Evolutionary conservation across 2,888 invertebrate genomes (phyloP).

Genomic region (Oxystoma pomonae): DNA sequence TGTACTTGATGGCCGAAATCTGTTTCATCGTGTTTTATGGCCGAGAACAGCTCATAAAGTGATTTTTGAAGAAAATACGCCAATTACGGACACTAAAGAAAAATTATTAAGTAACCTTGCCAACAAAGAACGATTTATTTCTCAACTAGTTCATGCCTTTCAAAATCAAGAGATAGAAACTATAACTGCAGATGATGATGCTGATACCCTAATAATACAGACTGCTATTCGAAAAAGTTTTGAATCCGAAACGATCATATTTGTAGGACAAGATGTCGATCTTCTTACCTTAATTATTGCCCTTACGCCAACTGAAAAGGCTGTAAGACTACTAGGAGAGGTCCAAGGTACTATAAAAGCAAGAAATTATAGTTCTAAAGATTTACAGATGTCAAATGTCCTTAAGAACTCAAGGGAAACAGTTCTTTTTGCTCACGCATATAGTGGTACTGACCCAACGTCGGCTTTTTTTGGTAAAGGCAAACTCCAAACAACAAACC

Average conservation of each 20-base stretch:
- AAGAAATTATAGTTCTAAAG: slow-evolving; percentile 8
- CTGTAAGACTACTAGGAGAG: slow-evolving; percentile 2
- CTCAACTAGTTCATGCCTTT: slow-evolving; percentile 6
- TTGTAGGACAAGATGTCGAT: slow-evolving; percentile 12
- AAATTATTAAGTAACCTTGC: slow-evolving; percentile 11
- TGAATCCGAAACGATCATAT: slow-evolving; percentile 4
- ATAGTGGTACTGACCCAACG: slow-evolving; percentile 9
- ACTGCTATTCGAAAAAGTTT: slow-evolving; percentile 8
- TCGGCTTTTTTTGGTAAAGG: slow-evolving; percentile 9
- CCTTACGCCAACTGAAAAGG: slow-evolving; percentile 8
- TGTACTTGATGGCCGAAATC: slow-evolving; percentile 10
- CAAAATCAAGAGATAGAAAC: slow-evolving; percentile 11
- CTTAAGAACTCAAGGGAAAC: slow-evolving; percentile 6
- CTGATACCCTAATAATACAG: slow-evolving; percentile 10
- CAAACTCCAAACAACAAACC: neutral
- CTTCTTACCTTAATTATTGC: slow-evolving; percentile 11
- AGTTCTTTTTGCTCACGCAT: slow-evolving; percentile 12
- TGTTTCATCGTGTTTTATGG: slow-evolving; percentile 10
- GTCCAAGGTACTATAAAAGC: slow-evolving; percentile 11
- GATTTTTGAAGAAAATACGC: slow-evolving; percentile 10
- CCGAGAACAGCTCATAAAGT: slow-evolving; percentile 9
- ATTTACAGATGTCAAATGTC: slow-evolving; percentile 8
- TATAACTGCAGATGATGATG: slow-evolving; percentile 13
- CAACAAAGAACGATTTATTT: slow-evolving; percentile 11
- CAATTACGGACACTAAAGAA: slow-evolving; percentile 8